These are phyloP conservation scores for Cyanoderma ruficeps DNA, from an alignment of 2,113 vertebrate species.

Conservation along the genomic window DNA sequence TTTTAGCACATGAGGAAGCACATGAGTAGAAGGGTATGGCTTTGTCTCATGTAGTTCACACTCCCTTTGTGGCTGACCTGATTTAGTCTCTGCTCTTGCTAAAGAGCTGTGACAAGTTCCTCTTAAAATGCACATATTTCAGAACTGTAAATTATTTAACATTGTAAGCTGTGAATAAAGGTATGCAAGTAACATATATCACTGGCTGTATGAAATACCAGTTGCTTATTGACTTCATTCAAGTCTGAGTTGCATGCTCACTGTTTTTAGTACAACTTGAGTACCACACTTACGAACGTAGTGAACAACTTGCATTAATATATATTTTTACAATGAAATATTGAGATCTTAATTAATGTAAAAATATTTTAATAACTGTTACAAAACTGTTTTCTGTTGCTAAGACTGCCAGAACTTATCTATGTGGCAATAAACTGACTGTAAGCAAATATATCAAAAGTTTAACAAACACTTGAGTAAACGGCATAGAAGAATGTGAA, in stretches of 20 bases:
- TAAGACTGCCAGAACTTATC: neutral
- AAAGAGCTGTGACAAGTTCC: slow-evolving; percentile 42
- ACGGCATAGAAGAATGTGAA: slow-evolving; percentile 23
- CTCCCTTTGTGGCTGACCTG: slow-evolving; percentile 18
- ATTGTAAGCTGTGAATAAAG: slow-evolving; percentile 74
- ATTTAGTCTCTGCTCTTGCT: neutral
- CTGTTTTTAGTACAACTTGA: slow-evolving; percentile 45
- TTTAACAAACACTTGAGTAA: slow-evolving; percentile 22
- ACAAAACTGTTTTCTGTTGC: slow-evolving; percentile 37
- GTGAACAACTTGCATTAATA: slow-evolving; percentile 44
- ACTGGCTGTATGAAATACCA: slow-evolving; percentile 47
- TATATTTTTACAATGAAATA: slow-evolving; percentile 36
- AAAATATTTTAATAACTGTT: slow-evolving; percentile 65
- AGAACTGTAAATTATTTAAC: slow-evolving; percentile 51
- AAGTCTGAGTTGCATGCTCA: slow-evolving; percentile 47
- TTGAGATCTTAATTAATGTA: slow-evolving; percentile 15
- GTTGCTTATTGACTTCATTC: slow-evolving; percentile 39
- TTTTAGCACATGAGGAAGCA: neutral
- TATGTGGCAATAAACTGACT: slow-evolving; percentile 12
- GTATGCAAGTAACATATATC: slow-evolving; percentile 43
- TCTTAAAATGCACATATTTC: slow-evolving; percentile 54
- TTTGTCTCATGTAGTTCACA: slow-evolving; percentile 2
- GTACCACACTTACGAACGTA: slow-evolving; percentile 39
- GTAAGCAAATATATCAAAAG: neutral
- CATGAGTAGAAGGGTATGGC: neutral